Conservation (phyloP, 2,888 invertebrate species). For the Rhimphoctona megacephalus region DNA sequence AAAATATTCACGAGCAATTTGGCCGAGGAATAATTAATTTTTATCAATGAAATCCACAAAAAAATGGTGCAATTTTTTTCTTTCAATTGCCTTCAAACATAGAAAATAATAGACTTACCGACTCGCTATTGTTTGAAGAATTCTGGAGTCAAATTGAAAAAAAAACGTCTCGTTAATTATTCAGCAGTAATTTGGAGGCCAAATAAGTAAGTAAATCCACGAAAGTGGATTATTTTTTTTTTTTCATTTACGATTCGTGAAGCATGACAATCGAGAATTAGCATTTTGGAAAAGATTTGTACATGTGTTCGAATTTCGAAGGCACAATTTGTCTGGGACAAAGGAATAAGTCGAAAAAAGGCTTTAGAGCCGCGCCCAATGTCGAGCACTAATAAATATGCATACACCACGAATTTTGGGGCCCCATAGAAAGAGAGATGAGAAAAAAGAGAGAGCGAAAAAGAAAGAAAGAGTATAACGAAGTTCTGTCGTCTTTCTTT, state of each 20-base stretch:
- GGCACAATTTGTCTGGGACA: slow-evolving; percentile 5
- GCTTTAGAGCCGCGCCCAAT: slow-evolving; percentile 16
- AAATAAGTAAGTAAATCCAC: background rate
- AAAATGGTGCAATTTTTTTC: background rate
- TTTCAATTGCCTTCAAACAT: background rate
- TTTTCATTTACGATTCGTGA: background rate
- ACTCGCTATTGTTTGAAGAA: background rate
- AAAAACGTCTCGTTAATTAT: background rate
- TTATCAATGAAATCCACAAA: background rate
- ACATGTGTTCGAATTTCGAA: slow-evolving; percentile 3
- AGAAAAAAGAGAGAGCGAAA: background rate
- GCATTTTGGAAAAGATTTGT: slow-evolving; percentile 23
- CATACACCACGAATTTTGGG: slow-evolving; percentile 43
- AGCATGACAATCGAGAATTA: slow-evolving; percentile 9
- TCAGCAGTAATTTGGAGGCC: background rate
- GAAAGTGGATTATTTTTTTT: background rate
- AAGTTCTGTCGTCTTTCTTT: slow-evolving; percentile 48
- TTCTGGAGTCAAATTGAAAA: background rate
- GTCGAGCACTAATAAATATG: slow-evolving; percentile 45
- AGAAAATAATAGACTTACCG: background rate
- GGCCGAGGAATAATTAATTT: background rate
- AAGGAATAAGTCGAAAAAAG: slow-evolving; percentile 12
- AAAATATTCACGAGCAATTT: background rate
- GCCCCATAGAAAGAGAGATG: background rate
- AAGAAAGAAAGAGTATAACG: background rate